A percentile compares a stretch with the other conserved stretches of the same genome.
phyloP scores from a whole-genome alignment of 2,113 vertebrate species.

The Bothrops jararaca region DNA sequence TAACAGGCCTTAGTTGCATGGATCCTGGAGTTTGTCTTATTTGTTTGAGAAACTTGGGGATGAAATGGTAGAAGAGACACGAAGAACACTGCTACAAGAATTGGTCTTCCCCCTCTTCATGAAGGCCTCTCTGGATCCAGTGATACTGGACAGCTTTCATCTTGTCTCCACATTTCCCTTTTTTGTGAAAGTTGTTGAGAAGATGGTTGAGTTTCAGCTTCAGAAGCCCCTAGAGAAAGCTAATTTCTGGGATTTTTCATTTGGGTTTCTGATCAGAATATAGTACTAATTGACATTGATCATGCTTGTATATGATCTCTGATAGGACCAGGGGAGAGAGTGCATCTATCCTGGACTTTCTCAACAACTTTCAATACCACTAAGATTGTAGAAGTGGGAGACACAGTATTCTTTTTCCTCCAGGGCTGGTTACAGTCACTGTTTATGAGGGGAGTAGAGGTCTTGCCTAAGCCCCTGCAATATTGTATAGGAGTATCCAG shows the following conservation, averaged over 20 bases:
- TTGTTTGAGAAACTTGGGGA: not conserved
- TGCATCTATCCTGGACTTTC: not conserved
- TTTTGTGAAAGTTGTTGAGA: not conserved
- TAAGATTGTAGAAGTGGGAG: not conserved
- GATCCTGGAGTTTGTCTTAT: not conserved
- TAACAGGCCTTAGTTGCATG: not conserved
- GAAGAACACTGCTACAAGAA: not conserved
- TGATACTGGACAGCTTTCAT: not conserved
- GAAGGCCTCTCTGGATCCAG: not conserved
- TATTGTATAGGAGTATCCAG: not conserved
- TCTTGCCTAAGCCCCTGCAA: not conserved
- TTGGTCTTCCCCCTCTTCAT: not conserved
- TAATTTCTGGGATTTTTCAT: not conserved
- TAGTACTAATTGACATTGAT: not conserved
- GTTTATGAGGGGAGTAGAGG: not conserved
- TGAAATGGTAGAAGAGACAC: not conserved
- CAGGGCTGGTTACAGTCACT: not conserved
- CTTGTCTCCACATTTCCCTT: not conserved
- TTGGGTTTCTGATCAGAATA: not conserved
- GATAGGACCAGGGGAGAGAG: not conserved
- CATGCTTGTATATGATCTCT: not conserved
- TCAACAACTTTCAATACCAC: not conserved
- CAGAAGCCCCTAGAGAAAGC: not conserved
- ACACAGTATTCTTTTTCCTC: not conserved
- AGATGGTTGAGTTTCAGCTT: not conserved